Evolutionary conservation across 2,888 invertebrate genomes (phyloP).

Genomic region (Yponomeuta malinellus): DNA sequence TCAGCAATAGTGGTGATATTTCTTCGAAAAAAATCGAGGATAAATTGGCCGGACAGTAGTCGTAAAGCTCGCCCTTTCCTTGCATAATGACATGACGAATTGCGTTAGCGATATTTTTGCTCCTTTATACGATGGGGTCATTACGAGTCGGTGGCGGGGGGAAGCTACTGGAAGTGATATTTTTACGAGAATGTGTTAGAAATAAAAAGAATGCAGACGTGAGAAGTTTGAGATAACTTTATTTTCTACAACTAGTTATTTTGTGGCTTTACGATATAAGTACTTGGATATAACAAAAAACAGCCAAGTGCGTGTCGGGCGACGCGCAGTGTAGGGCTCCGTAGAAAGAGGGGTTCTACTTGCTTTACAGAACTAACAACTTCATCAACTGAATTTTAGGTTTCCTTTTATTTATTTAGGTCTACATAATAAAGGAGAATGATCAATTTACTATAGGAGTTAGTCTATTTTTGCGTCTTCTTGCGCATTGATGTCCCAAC

Average conservation of each 20-base stretch:
- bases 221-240: not conserved
- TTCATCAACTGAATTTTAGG: no score
- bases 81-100: conserved; percentile 76
- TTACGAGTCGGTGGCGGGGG: conserved; percentile 56
- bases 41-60: conserved; percentile 31
- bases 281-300: not conserved
- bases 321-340: no score
- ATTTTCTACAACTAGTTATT: no score
- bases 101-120: conserved; percentile 71
- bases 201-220: not conserved
- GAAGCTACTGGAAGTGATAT: conserved; percentile 37
- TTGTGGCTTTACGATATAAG: not conserved
- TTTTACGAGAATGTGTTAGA: conserved; percentile 20
- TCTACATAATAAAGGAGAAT: no score
- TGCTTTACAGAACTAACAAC: no score
- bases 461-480: no score
- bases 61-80: conserved; percentile 74
- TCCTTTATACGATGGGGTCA: conserved; percentile 67
- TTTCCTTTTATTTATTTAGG: no score
- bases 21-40: not conserved
- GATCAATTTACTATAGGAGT: no score
- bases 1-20: not conserved
- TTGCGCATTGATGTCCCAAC: no score
- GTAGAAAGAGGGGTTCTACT: no score
- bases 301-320: no score